A percentile compares a stretch with the other conserved stretches of the same genome.
Evolutionary conservation across 2,797 vertebrate genomes (phyloP).

Genomic region (Catostomus latipinnis): DNA sequence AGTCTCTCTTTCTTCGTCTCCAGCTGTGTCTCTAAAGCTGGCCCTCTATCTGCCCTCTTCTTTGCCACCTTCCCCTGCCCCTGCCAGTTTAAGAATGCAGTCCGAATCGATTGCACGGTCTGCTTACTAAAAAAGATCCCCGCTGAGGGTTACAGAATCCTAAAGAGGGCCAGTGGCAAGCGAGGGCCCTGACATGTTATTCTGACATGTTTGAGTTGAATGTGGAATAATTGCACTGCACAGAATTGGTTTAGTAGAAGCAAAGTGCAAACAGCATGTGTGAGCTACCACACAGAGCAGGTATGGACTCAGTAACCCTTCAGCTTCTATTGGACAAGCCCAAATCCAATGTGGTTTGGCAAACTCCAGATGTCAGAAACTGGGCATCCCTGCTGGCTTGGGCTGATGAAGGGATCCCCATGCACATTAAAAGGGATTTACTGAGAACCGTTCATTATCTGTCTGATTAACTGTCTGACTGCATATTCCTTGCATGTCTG

Average conservation of each 20-base stretch:
- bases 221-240: conserved; percentile 52
- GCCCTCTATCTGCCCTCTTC: conserved; percentile 55
- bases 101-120: conserved; percentile 70
- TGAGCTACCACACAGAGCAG: neutral
- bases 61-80: neutral
- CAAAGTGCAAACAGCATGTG: conserved; percentile 41
- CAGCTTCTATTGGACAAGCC: neutral
- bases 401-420: conserved; percentile 38
- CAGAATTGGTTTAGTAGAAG: conserved; percentile 65
- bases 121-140: conserved; percentile 65
- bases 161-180: conserved; percentile 42
- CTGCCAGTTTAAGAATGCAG: conserved; percentile 50
- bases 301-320: neutral
- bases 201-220: conserved; percentile 40
- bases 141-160: conserved; percentile 62
- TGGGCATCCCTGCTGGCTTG: neutral
- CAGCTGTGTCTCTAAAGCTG: conserved; percentile 62
- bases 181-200: conserved; percentile 46
- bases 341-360: neutral
- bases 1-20: conserved; percentile 40
- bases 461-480: neutral
- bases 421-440: conserved; percentile 43
- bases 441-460: conserved; percentile 27
- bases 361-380: conserved; percentile 27
- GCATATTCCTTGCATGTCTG: conserved; percentile 38